A percentile compares a stretch with the other conserved stretches of the same genome.
Evolutionary conservation across 2,113 vertebrate genomes (phyloP).

Genomic region (Lipophrys pholis): DNA sequence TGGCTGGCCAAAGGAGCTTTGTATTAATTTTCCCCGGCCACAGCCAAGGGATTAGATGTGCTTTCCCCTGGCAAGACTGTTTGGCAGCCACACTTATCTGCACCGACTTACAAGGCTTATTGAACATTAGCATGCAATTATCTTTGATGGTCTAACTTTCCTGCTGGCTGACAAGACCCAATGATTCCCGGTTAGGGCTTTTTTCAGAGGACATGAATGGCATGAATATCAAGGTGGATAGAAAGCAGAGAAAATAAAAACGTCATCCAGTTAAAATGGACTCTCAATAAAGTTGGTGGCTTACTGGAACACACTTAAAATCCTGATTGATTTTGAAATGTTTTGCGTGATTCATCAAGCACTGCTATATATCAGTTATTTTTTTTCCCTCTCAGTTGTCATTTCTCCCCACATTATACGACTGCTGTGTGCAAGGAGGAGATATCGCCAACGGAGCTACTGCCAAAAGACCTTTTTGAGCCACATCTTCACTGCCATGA

Average conservation of each 20-base stretch:
- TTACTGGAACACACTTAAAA: slow-evolving; percentile 39
- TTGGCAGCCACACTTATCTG: slow-evolving; percentile 76
- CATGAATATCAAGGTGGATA: slow-evolving; percentile 56
- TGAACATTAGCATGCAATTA: slow-evolving; percentile 82
- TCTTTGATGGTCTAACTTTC: slow-evolving; percentile 77
- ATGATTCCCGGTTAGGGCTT: slow-evolving; percentile 66
- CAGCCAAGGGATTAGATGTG: slow-evolving; percentile 72
- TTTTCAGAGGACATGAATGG: slow-evolving; percentile 54
- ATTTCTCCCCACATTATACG: slow-evolving; percentile 24
- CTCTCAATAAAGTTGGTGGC: slow-evolving; percentile 52
- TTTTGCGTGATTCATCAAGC: slow-evolving; percentile 50
- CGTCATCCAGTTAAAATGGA: slow-evolving; percentile 46
- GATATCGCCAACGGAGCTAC: not conserved
- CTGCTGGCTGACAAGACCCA: slow-evolving; percentile 69
- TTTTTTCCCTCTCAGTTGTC: slow-evolving; percentile 51
- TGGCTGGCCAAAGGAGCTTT: slow-evolving; percentile 65
- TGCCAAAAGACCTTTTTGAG: not conserved
- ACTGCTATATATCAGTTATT: slow-evolving; percentile 43
- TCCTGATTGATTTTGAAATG: slow-evolving; percentile 57
- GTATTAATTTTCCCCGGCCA: slow-evolving; percentile 70
- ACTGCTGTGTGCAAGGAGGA: not conserved
- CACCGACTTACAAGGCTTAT: slow-evolving; percentile 77
- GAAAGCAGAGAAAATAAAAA: slow-evolving; percentile 57
- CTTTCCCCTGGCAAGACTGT: slow-evolving; percentile 70
- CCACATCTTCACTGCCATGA: not conserved